These are phyloP conservation scores for Chrysocyon brachyurus DNA, from an alignment of 2,797 vertebrate species.

Conservation along the genomic window DNA sequence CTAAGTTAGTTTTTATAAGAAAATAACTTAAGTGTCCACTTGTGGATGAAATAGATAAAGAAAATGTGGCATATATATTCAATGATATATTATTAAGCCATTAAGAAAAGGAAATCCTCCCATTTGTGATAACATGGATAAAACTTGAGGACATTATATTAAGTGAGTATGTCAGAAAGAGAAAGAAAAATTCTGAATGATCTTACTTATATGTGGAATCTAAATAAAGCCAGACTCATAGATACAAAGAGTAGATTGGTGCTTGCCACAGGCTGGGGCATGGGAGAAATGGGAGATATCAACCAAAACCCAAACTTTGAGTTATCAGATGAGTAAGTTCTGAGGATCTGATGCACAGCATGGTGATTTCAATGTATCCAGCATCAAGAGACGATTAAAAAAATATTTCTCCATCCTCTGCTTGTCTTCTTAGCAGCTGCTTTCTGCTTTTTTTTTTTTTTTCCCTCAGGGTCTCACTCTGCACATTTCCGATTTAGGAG, in stretches of 20 bases:
- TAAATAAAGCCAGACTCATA: not conserved
- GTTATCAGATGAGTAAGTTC: not conserved
- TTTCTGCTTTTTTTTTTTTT: not conserved
- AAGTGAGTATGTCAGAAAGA: not conserved
- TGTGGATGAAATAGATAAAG: not conserved
- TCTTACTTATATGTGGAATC: not conserved
- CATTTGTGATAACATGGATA: not conserved
- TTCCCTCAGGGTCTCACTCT: not conserved
- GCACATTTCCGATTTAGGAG: not conserved
- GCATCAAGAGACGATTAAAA: not conserved
- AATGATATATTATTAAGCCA: not conserved
- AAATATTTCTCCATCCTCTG: not conserved
- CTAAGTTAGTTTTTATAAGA: not conserved
- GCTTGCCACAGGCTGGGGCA: not conserved
- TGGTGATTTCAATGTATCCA: not conserved
- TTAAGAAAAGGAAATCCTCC: not conserved
- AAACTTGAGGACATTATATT: not conserved
- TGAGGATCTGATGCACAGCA: not conserved
- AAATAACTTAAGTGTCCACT: not conserved
- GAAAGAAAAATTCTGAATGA: not conserved
- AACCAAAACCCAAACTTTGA: not conserved
- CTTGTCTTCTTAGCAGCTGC: not conserved
- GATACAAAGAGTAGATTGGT: not conserved
- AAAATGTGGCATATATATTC: not conserved
- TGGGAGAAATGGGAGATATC: not conserved